These are phyloP conservation scores for Allobates femoralis DNA, from an alignment of 2,797 vertebrate genomes.

Conservation along the genomic window DNA sequence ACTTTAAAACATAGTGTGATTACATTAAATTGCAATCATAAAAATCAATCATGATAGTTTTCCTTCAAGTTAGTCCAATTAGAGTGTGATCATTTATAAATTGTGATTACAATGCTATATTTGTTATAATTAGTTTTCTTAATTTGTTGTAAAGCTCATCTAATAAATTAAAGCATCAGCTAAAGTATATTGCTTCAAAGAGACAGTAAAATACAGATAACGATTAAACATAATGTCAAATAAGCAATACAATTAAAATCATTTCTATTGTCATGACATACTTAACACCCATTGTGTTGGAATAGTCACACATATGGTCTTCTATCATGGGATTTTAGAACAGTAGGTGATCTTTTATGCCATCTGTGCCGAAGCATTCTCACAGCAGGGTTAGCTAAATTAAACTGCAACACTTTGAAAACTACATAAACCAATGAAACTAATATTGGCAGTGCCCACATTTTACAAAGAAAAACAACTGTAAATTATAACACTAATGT, in stretches of 20 bases:
- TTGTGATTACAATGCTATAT: conserved; percentile 19
- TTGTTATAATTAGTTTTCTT: conserved; percentile 51
- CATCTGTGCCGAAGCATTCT: conserved; percentile 74
- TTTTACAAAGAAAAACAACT: conserved; percentile 54
- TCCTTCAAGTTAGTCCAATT: conserved; percentile 7
- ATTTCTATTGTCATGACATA: conserved; percentile 60
- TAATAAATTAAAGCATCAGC: conserved; percentile 46
- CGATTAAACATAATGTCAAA: conserved; percentile 61
- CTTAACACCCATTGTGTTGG: conserved; percentile 60
- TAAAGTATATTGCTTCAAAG: conserved; percentile 58
- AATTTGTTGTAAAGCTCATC: conserved; percentile 44
- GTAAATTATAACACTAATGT: conserved; percentile 36
- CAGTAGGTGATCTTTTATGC: conserved; percentile 75
- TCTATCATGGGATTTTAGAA: conserved; percentile 73
- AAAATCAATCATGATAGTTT: conserved; percentile 24
- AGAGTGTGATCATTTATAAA: conserved; percentile 24
- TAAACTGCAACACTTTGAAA: conserved; percentile 57
- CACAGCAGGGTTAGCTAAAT: conserved; percentile 62
- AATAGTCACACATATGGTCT: conserved; percentile 76
- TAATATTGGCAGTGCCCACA: conserved; percentile 45
- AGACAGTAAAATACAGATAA: conserved; percentile 60
- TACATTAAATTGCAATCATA: conserved; percentile 3
- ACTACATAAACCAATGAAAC: conserved; percentile 57
- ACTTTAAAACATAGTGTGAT: conserved; percentile 1
- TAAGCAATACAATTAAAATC: conserved; percentile 63